phyloP scores from a whole-genome alignment of 2,797 vertebrate species.

The Agapornis canus region DNA sequence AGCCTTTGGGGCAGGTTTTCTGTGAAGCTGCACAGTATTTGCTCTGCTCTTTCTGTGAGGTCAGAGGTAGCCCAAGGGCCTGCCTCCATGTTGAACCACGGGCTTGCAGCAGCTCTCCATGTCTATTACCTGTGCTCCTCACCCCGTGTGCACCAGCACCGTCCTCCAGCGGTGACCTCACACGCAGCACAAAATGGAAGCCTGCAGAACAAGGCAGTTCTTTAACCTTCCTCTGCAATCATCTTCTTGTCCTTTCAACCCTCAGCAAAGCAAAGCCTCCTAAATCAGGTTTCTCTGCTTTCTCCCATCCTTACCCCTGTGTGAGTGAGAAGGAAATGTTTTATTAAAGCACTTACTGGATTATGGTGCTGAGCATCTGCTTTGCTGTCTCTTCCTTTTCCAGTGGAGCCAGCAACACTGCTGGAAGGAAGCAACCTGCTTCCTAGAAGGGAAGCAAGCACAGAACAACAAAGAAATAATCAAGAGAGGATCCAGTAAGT shows the following conservation, averaged over 20 bases:
- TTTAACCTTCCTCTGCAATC: conserved; percentile 17
- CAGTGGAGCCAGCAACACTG: conserved; percentile 45
- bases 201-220: conserved; percentile 66
- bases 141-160: background rate
- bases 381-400: conserved; percentile 64
- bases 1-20: background rate
- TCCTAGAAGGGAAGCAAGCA: conserved; percentile 63
- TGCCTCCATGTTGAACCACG: background rate
- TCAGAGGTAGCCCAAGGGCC: background rate
- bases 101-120: background rate
- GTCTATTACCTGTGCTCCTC: conserved; percentile 43
- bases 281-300: background rate
- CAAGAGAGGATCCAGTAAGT: conserved; percentile 4
- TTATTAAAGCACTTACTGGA: conserved; percentile 58
- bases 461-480: conserved; percentile 29
- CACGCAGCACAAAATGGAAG: conserved; percentile 67
- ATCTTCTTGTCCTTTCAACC: background rate
- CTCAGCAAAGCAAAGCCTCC: background rate
- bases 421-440: conserved; percentile 69
- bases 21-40: background rate
- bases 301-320: background rate
- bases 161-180: conserved; percentile 53
- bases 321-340: background rate
- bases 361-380: conserved; percentile 60
- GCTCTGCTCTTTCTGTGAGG: background rate